Evolutionary conservation across 2,888 invertebrate species (phyloP), one percentile per base, ranked within the genome.

Genomic region (Muschampia plurimacula): DNA sequence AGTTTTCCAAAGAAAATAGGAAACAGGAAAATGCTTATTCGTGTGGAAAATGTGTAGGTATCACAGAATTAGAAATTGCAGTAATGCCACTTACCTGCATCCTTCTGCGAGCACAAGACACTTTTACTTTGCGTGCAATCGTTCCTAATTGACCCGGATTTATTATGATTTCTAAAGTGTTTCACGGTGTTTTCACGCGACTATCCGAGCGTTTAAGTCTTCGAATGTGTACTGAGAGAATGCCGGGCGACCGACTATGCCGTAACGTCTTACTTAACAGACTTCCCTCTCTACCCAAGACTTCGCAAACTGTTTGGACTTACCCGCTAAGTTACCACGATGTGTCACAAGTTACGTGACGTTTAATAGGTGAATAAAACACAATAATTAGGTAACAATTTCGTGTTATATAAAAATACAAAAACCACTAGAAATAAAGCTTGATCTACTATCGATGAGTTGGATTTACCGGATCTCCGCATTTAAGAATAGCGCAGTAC

Each of bases 191-290:
- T 81, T 82, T 78, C 78, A 79, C 79, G 80, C 79, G 59, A 74
- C 77, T 83, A 82, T 83, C 86, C 84, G 81, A 86, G 86, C 89
- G 91, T 83, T 83, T 80, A 80, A 80, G 81, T 74, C 83, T 80
- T 79, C 86, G 90, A 82, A 83, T 84, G 84, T 81, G 78, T 84
- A 59, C 75, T 74, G 78, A 82, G 89, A 83, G 92, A 92, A 86
- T 92, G 93, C 84, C 87, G 83, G 81, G 78, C 82, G 76, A 74
- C 78, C 79, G 65, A 73, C 80, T 80, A 86, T 92, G 91, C 88
- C 85, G 90, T 92, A 93, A 94, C 91, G 87, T 89, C 92, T 93
- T 93, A 93, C 93, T 91, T 90, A 93, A 93, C 89, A 82, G 70
- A 81, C 77, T 78, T 83, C 84, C 86, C 84, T 79, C 84, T 81